Evolutionary conservation across 2,888 invertebrate genomes (phyloP), one percentile per base, ranked within the genome.

Genomic region (Opisthograptis luteolata): DNA sequence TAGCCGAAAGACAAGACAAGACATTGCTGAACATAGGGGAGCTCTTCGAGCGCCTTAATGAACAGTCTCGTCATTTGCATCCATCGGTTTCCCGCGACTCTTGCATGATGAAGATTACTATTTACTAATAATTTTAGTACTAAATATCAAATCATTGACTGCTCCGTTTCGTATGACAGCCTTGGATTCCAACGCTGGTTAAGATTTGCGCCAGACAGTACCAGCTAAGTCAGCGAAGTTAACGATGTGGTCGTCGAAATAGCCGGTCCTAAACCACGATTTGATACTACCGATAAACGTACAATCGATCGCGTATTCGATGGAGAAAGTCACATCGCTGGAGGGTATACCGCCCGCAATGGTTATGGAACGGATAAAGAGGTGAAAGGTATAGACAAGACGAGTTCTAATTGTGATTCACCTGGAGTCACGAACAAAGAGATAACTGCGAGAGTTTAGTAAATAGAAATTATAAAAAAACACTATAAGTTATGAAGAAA

Each of bases 301-400:
- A 55, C 53, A 35, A 60, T 73, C 30, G 49, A 48, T 42, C n/a
- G 42, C 22, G 36, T 37, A 25, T 5, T 42, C 4, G 31, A 48
- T 63, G 58, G 68, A 61, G 62, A 53, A n/a, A 36, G 82, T 84
- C 84, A 82, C 84, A 66, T 77, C 52, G 72, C 84, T 79, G 49
- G 54, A 47, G 80, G 84, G 75, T 56, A 68, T 63, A 46, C 35
- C 60, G 54, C 52, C 64, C 47, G 70, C 72, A 71, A 66, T 75
- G 74, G 73, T 70, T 57, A 62, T 62, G 54, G 47, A 65, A 27
- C 14, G 12, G 17, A 32, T 14, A 15, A 22, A 66, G 55, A 71
- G 75, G 81, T 81, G 79, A 81, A 81, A 82, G 81, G 79, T 74
- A 34, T 32, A 28, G n/a, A 36, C 47, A 34, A 34, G 37, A 45